Conservation (phyloP, 2,797 vertebrate species). For the Sus cebifrons region DNA sequence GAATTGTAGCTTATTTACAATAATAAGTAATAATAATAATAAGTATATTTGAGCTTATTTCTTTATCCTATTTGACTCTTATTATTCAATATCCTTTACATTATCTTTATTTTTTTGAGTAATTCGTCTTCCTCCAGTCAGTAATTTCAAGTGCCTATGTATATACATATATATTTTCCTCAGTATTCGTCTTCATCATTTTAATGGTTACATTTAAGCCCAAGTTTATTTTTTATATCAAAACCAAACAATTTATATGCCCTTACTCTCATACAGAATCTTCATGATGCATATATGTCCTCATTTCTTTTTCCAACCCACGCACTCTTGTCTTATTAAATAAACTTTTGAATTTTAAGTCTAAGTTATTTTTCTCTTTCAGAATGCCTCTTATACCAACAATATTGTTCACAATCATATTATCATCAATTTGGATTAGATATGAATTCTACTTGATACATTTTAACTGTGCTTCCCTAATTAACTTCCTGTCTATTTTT, state of each 20-base stretch:
- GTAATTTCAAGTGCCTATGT: not conserved
- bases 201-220: not conserved
- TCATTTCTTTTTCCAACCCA: not conserved
- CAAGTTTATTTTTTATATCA: not conserved
- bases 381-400: not conserved
- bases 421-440: not conserved
- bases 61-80: not conserved
- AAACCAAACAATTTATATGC: not conserved
- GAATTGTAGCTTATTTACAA: not conserved
- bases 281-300: not conserved
- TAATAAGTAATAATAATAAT: not conserved
- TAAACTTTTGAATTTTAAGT: not conserved
- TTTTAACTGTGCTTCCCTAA: slow-evolving; percentile 14
- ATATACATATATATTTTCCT: not conserved
- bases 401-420: not conserved
- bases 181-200: not conserved
- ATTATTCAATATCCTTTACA: not conserved
- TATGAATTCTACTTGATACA: not conserved
- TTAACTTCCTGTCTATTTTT: not conserved
- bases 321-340: not conserved
- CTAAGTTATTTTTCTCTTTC: not conserved
- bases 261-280: not conserved
- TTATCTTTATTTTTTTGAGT: not conserved
- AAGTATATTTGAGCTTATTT: not conserved
- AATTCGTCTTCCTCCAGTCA: not conserved